Conservation (phyloP, 2,888 invertebrate species). For the Lithosia quadra region DNA sequence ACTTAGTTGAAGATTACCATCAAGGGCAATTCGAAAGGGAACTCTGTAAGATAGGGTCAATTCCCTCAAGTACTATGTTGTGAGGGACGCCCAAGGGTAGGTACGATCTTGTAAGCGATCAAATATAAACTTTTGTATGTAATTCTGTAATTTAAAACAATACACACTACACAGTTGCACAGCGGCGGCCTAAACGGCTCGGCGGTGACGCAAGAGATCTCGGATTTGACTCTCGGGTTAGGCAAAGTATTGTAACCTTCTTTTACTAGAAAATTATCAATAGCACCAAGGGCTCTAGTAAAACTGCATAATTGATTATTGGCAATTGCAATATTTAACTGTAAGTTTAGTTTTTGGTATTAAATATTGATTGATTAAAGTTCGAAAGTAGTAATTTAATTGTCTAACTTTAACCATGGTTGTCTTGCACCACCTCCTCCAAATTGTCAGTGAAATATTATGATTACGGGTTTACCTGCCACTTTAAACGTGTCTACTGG, state of each 20-base stretch:
- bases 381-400: no score
- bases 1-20: conserved; percentile 78
- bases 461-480: no score
- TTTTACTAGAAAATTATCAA: neutral
- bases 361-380: no score
- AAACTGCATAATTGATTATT: neutral
- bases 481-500: neutral
- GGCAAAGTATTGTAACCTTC: neutral
- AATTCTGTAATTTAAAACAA: neutral
- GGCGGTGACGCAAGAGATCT: no score
- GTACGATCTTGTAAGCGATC: conserved; percentile 32
- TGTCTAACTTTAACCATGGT: no score
- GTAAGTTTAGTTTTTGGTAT: no score
- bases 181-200: no score
- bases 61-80: conserved; percentile 62
- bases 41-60: conserved; percentile 74
- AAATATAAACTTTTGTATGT: no score
- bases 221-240: neutral
- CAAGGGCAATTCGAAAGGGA: conserved; percentile 76
- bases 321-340: no score
- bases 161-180: neutral
- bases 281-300: neutral
- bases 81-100: conserved; percentile 31
- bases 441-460: no score
- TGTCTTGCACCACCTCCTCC: no score